These are phyloP conservation scores for Nothoprocta perdicaria DNA, from an alignment of 2,113 vertebrate genomes.

Conservation along the genomic window DNA sequence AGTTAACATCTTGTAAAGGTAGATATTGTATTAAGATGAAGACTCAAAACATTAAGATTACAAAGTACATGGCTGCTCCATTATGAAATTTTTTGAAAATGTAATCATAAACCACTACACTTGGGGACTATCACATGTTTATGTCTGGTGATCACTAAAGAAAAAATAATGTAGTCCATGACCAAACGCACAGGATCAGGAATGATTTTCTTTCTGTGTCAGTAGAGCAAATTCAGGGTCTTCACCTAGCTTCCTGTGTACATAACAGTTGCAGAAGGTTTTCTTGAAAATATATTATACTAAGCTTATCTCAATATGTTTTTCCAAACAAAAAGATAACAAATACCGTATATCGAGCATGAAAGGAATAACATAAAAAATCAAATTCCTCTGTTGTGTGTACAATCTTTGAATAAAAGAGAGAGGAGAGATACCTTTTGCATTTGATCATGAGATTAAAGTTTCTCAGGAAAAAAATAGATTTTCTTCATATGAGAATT, in stretches of 20 bases:
- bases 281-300: not conserved
- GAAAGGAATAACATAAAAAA: not conserved
- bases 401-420: not conserved
- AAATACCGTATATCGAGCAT: not conserved
- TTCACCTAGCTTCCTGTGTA: not conserved
- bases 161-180: not conserved
- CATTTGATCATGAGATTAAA: not conserved
- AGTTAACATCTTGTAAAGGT: not conserved
- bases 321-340: not conserved
- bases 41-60: not conserved
- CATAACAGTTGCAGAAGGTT: not conserved
- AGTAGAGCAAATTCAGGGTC: not conserved
- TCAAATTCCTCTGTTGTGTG: not conserved
- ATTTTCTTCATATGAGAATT: not conserved
- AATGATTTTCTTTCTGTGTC: not conserved
- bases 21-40: not conserved
- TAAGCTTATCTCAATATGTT: not conserved
- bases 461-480: not conserved
- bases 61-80: not conserved
- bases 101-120: not conserved
- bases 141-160: not conserved
- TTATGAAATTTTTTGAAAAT: not conserved
- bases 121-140: accelerated
- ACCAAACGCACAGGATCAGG: not conserved
- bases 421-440: not conserved